Evolutionary conservation across 2,888 invertebrate genomes (phyloP), one percentile per base, ranked within the genome.

Genomic region (Ennomos erosarius): DNA sequence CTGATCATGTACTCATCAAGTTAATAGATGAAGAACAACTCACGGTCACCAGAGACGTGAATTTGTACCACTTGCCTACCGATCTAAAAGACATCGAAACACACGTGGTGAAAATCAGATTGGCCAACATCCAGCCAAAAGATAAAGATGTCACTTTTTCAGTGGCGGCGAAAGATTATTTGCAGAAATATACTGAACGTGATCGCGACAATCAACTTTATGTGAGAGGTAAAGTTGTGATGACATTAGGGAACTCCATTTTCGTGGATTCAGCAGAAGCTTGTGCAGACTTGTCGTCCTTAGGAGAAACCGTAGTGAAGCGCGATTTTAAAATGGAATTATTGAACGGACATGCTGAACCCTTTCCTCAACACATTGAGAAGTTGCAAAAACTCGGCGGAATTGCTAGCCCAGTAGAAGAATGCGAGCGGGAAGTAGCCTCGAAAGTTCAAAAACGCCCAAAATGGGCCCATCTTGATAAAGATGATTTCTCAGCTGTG

Each of bases 221-320:
- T 50, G 68, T 93, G 63, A 84, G 83, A 63, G 93, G 88, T 4
- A 81, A 93, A 75, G 90, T 95, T 38, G 78, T 83, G 8, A 76
- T 95, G 63, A 93, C 94, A 48, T 73, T 96, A 34, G 94, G 94
- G 0, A 92, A 94, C 61, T 93, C 93, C 0, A 75, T 96, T 38
- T 95, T 96, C 92, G 85, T 96, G 1, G 93, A 95, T 52, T 94
- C 94, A 3, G 76, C 96, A 39, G 93, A 94, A 73, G 88, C 93
- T 34, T 92, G 94, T 59, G 92, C 93, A 64, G 88, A 93, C 57
- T 79, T 95, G 16, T 77, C 87, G 0, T 82, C 90, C 4, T 67
- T 88, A 1, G 90, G 93, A 26, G 87, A 93, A 69, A 81, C 85
- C 0, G 91, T 95, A 5, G 90, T 93, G 2, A 92, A 92, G 63